Base-by-base conservation (phyloP, 2,888 invertebrate genomes). In the Lasioglossum zephyrum region DNA sequence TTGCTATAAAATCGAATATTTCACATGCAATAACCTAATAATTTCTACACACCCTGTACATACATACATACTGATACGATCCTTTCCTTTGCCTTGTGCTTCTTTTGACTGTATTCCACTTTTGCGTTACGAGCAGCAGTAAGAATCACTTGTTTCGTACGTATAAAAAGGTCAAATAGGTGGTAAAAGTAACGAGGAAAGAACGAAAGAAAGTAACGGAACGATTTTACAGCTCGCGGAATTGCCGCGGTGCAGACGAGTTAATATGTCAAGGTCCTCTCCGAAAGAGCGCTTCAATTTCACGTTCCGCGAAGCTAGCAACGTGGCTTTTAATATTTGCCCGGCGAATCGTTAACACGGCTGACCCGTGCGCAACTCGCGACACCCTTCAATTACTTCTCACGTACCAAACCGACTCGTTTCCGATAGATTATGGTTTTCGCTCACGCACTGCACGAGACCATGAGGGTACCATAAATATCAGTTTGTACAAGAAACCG, bases 331-430 rank as follows among this genome's bases (percentile, higher is more conserved):
- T 88, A 88, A 87, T 87, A 85, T 85, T 90, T 75, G 85, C 80
- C 78, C 77, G 84, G 44, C 66, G 79, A 76, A 82, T 84, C 82
- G 88, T 90, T 90, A 87, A 89, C 87, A 74, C 73, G 79, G 75
- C 87, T 83, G 90, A 88, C 84, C 81, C 77, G 81, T 36, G 70
- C 80, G 69, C 60, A 79, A 49, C 76, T 57, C 49, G 73, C 74
- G 87, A 81, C 84, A 90, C 85, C 90, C 90, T 77, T 87, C 90
- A 90, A 90, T 90, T 90, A 91, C 79, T 80, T 81, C 85, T 87
- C 87, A 85, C 89, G 87, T 87, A 84, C 72, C 79, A 82, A 81
- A 76, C 72, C 77, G 79, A 75, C 81, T 76, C 85, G 74, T 41
- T 82, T 75, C 72, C 81, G 81, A 79, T 85, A 88, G 87, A 88